These are phyloP conservation scores for Oreochromis spilurus DNA, from an alignment of 2,113 vertebrate species.

Conservation along the genomic window DNA sequence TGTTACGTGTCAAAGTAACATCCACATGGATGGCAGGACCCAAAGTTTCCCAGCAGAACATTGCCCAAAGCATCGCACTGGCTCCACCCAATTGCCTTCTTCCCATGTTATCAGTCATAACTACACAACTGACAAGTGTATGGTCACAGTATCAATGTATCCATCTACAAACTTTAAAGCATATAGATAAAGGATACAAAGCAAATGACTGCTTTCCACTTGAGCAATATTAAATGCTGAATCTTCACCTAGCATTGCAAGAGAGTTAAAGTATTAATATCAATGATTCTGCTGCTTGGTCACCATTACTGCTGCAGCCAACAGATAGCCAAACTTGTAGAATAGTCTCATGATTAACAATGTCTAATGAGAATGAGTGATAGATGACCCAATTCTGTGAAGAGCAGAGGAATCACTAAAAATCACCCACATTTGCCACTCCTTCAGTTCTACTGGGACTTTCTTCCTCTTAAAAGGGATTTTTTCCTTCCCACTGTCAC, in stretches of 20 bases:
- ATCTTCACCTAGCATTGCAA: background rate
- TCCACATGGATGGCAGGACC: accelerated
- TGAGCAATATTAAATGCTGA: background rate
- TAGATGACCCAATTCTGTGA: background rate
- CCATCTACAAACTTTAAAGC: background rate
- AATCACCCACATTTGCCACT: background rate
- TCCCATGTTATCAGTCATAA: background rate
- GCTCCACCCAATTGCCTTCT: background rate
- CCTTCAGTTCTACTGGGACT: background rate
- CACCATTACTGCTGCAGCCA: background rate
- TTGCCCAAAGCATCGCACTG: accelerated
- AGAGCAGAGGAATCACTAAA: background rate
- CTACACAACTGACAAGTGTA: background rate
- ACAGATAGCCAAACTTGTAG: background rate
- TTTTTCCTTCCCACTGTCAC: background rate
- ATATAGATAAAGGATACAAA: background rate
- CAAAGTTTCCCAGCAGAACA: background rate
- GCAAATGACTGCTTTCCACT: background rate
- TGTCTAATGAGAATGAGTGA: background rate
- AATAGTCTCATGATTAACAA: background rate
- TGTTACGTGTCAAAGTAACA: background rate
- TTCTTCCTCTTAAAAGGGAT: background rate
- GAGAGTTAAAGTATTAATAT: background rate
- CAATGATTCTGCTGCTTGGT: background rate
- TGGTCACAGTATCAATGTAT: background rate